Percentiles rank a stretch among this genome's conserved stretches.
phyloP scores from a whole-genome alignment of 2,888 invertebrate genomes.

The Exocentrus adspersus region DNA sequence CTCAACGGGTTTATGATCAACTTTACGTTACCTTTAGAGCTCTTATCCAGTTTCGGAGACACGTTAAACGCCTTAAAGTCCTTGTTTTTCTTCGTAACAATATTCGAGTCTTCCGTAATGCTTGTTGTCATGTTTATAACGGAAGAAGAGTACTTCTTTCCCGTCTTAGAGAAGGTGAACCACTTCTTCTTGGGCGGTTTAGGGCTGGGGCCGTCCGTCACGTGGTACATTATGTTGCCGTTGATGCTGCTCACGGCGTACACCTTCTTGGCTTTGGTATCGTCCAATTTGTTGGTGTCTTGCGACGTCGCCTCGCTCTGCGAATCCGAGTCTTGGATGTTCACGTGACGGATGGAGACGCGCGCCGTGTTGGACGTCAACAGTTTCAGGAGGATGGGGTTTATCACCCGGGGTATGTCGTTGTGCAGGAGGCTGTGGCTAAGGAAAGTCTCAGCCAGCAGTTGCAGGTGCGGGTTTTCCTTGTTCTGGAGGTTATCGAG shows the following conservation, averaged over 20 bases:
- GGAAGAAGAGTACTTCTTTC: constrained; percentile 54
- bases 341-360: constrained; percentile 81
- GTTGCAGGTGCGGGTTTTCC: constrained; percentile 68
- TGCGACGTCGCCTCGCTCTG: constrained; percentile 55
- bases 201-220: constrained; percentile 62
- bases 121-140: constrained; percentile 61
- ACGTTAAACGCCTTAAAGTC: constrained; percentile 58
- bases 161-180: constrained; percentile 60
- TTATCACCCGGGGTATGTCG: constrained; percentile 81
- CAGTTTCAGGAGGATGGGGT: constrained; percentile 79
- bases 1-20: constrained; percentile 62
- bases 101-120: constrained; percentile 59
- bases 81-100: constrained; percentile 61
- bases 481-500: constrained; percentile 73
- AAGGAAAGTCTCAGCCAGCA: constrained; percentile 80
- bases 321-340: constrained; percentile 67
- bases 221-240: constrained; percentile 78
- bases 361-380: constrained; percentile 82
- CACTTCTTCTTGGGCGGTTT: constrained; percentile 61
- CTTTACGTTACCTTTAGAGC: constrained; percentile 58
- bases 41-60: constrained; percentile 50
- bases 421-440: constrained; percentile 77
- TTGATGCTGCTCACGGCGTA: constrained; percentile 86
- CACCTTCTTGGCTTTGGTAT: constrained; percentile 68
- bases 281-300: constrained; percentile 54